Conservation (phyloP, 2,113 vertebrate species). For the Arizona elegans region DNA sequence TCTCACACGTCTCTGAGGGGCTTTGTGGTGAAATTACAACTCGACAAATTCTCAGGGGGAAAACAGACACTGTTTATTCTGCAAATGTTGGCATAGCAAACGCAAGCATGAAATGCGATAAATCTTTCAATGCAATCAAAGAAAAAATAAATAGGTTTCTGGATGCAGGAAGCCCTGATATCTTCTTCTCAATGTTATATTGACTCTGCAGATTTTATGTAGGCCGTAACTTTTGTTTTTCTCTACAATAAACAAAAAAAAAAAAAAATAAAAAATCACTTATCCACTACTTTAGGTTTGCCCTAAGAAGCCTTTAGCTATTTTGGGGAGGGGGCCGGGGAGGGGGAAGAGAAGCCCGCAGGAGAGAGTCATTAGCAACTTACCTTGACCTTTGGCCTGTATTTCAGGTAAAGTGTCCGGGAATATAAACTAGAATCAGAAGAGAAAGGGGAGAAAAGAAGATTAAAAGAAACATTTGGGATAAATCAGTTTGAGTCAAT, state of each 20-base stretch:
- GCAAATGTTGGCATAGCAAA: not conserved
- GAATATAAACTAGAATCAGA: constrained; percentile 85
- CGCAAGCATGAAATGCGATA: not conserved
- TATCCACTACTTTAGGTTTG: not conserved
- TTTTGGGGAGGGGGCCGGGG: fast-evolving
- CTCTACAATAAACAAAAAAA: not conserved
- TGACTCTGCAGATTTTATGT: not conserved
- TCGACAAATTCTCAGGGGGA: not conserved
- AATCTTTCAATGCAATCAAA: not conserved
- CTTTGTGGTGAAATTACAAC: not conserved
- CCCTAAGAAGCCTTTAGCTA: not conserved
- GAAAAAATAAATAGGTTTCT: not conserved
- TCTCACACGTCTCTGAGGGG: not conserved
- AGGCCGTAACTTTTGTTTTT: not conserved
- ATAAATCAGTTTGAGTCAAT: not conserved
- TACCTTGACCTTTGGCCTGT: constrained; percentile 94
- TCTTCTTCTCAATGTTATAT: not conserved
- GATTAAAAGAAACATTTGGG: not conserved
- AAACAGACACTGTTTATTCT: not conserved
- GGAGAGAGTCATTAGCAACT: not conserved
- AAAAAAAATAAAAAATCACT: not conserved
- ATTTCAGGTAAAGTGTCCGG: constrained; percentile 91
- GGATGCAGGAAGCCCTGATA: not conserved
- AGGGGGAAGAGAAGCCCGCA: too few relatives aligned
- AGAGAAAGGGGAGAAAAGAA: not conserved